Percentiles rank a stretch among this genome's conserved stretches.
Conservation (phyloP, 1,140 invertebrate species). For the Amyelois transitella region DNA sequence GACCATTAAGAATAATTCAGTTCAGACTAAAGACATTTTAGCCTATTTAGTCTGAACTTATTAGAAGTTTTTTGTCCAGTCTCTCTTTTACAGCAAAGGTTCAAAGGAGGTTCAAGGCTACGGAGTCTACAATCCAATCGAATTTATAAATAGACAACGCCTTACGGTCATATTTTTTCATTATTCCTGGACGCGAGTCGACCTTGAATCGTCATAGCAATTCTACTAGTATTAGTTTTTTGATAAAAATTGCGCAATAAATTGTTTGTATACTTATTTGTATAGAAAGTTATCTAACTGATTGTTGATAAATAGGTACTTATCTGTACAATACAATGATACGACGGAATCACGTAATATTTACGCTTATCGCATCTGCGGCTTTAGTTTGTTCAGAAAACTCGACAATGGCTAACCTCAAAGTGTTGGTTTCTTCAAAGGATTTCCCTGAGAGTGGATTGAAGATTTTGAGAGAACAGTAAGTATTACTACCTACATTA, state of each 20-base stretch:
- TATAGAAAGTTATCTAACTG: no score
- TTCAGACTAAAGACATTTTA: no score
- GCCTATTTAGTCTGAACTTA: no score
- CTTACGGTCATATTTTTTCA: neutral
- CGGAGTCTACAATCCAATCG: neutral
- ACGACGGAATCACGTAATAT: neutral
- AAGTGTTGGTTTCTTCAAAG: conserved; percentile 67
- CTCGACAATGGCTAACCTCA: conserved; percentile 51
- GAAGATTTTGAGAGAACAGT: conserved; percentile 58
- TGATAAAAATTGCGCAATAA: no score
- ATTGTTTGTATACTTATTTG: no score
- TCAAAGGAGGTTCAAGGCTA: neutral
- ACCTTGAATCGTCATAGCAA: neutral
- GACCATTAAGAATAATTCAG: no score
- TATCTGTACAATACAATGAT: neutral
- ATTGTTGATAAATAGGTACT: conserved; percentile 2
- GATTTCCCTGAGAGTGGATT: conserved; percentile 58
- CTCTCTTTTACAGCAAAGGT: neutral
- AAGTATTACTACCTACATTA: conserved; percentile 25
- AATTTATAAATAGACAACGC: neutral
- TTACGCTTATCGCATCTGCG: conserved; percentile 7
- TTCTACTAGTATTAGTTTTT: no score
- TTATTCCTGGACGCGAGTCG: neutral
- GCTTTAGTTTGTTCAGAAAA: conserved; percentile 17
- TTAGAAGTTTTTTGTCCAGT: no score